Percentiles rank a stretch among this genome's conserved stretches.
Evolutionary conservation across 1,140 invertebrate species (phyloP).

Genomic region (Chymomyza costata): DNA sequence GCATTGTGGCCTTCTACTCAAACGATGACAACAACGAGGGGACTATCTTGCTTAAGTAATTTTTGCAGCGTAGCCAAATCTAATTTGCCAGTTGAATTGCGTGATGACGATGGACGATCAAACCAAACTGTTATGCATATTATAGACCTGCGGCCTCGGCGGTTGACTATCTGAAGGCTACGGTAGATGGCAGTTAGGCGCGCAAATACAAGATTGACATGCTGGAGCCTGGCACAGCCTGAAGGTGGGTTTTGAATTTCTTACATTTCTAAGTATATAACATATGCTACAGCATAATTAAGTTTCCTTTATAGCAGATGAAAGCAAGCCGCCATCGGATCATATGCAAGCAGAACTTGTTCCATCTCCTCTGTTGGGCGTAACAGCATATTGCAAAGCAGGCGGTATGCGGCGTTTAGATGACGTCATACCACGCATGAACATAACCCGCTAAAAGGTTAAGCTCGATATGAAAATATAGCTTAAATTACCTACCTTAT

Average conservation of each 20-base stretch:
- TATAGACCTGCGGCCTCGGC: constrained; percentile 88
- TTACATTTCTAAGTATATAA: background rate
- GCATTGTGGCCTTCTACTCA: constrained; percentile 93
- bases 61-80: constrained; percentile 81
- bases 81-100: constrained; percentile 82
- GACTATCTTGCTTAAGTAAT: constrained; percentile 86
- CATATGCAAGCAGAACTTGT: constrained; percentile 77
- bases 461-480: too few relatives aligned
- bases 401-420: constrained; percentile 76
- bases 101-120: constrained; percentile 58
- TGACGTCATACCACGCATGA: constrained; percentile 80
- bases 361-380: constrained; percentile 59
- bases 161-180: constrained; percentile 88
- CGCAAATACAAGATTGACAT: constrained; percentile 84
- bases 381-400: constrained; percentile 50
- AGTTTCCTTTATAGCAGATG: constrained; percentile 50
- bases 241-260: constrained; percentile 71
- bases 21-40: constrained; percentile 95
- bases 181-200: constrained; percentile 82
- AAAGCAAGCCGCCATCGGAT: constrained; percentile 71
- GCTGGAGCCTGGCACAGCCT: constrained; percentile 84
- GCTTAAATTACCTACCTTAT: too few relatives aligned
- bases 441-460: too few relatives aligned
- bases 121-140: constrained; percentile 89
- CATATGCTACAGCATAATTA: too few relatives aligned